Base-by-base conservation (phyloP, 2,888 invertebrate species). In the Criorhina ranunculi region DNA sequence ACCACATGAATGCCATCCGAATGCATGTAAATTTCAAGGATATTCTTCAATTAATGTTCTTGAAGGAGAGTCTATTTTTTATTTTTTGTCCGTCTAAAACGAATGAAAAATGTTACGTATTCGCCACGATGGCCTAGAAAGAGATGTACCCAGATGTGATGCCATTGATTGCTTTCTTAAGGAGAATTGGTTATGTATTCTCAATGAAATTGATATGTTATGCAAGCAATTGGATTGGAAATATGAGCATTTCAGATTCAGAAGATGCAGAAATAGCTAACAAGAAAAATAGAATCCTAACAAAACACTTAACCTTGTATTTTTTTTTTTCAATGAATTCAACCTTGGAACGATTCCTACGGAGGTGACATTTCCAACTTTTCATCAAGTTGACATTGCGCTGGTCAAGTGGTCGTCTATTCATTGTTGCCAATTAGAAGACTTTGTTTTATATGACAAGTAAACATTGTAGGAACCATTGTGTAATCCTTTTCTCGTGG, bases 1-100 rank as follows among this genome's bases (percentile, higher is more conserved):
- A 64, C 73, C 79, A 44, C 79, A 75, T 64, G 79, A 70, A 70
- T 35, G n/a, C 15, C 40, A 46, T 55, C 19, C 40, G 59, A 82
- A 29, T 46, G 66, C 59, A 83, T 79, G 82, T 62, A 62, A 66
- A 78, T 78, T 55, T 78, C 66, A 83, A 83, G 82, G 82, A 73
- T 55, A 73, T 62, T 40, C 62, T 83, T 67, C 60, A 78, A 73
- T 78, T 79, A 78, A 62, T 67, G 59, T 62, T 62, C 78, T 78
- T 72, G 46, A 62, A 64, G 57, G 35, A 44, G 42, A 12, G 55
- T n/a, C n/a, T n/a, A n/a, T n/a, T n/a, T 19, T 5, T 33, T 15
- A 7, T 17, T 51, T 53, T 35, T 11, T 35, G n/a, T 35, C 24
- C 24, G 1, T 24, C 24, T n/a, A n/a, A 24, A 4, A 4, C 24